phyloP scores from a whole-genome alignment of 2,113 vertebrate genomes.

The Tupaia chinensis region DNA sequence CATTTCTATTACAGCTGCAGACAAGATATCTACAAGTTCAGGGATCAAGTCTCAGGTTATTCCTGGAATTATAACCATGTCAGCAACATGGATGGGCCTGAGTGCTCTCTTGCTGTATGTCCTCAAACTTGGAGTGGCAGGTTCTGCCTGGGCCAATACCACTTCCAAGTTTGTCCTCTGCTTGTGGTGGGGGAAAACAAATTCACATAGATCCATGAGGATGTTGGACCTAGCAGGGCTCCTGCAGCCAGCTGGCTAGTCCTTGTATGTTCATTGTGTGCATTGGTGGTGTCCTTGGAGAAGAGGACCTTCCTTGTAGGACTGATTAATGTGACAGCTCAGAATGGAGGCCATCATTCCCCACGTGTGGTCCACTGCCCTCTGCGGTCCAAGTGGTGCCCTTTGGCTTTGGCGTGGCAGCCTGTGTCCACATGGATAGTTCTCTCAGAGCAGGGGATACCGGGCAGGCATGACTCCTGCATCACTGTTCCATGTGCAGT shows the following conservation, averaged over 20 bases:
- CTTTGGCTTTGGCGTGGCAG: conserved; percentile 88
- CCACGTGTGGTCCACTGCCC: conserved; percentile 83
- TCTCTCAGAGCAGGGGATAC: conserved; percentile 90
- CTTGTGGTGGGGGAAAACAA: conserved; percentile 88
- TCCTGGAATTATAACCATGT: conserved; percentile 89
- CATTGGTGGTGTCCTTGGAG: conserved; percentile 94
- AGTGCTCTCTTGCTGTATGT: conserved; percentile 89
- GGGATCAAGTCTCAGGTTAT: conserved; percentile 93
- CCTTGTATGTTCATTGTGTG: conserved; percentile 91
- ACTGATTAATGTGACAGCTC: conserved; percentile 88
- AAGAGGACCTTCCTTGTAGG: conserved; percentile 91
- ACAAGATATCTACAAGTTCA: conserved; percentile 93
- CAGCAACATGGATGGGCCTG: conserved; percentile 86
- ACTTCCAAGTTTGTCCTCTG: conserved; percentile 90
- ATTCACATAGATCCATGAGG: conserved; percentile 91
- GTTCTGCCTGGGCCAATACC: conserved; percentile 91
- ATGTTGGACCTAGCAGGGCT: conserved; percentile 94
- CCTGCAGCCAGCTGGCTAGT: conserved; percentile 90
- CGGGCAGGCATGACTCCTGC: conserved; percentile 86
- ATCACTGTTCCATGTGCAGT: conserved; percentile 86
- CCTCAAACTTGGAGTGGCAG: conserved; percentile 89
- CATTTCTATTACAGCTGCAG: conserved; percentile 92
- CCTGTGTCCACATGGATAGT: conserved; percentile 90
- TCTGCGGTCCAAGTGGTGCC: conserved; percentile 90
- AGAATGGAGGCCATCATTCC: conserved; percentile 89